These are phyloP conservation scores for Protomyctophum bolini DNA, from an alignment of 2,113 vertebrate genomes.

Conservation along the genomic window DNA sequence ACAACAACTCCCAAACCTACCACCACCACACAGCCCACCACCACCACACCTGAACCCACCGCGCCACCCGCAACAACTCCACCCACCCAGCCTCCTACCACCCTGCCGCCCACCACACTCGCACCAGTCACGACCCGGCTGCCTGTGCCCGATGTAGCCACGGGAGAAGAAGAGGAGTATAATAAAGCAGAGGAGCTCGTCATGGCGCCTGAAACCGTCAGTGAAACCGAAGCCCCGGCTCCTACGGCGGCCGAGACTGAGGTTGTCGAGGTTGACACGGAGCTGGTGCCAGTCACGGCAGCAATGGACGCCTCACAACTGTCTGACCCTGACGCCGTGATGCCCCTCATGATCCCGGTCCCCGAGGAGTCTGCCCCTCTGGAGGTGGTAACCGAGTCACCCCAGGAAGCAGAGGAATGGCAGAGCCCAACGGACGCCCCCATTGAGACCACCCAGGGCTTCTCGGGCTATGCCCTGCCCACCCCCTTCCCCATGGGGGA, in stretches of 20 bases:
- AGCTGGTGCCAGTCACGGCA: slow-evolving; percentile 44
- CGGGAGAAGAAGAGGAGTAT: slow-evolving; percentile 13
- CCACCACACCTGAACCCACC: slow-evolving; percentile 16
- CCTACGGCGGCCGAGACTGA: slow-evolving; percentile 24
- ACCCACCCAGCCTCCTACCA: slow-evolving; percentile 39
- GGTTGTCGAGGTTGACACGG: slow-evolving; percentile 2
- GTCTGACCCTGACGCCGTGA: slow-evolving; percentile 42
- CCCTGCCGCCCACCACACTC: slow-evolving; percentile 8
- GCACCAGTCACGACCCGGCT: neutral
- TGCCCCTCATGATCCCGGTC: slow-evolving; percentile 47
- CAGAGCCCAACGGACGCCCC: slow-evolving; percentile 57
- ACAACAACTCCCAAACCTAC: too few species aligned
- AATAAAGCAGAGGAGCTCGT: slow-evolving; percentile 21
- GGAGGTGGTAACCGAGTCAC: slow-evolving; percentile 55
- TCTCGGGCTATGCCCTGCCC: slow-evolving; percentile 59
- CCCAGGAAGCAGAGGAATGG: slow-evolving; percentile 55
- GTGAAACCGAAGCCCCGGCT: neutral
- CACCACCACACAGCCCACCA: slow-evolving; percentile 38
- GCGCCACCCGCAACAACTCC: slow-evolving; percentile 33
- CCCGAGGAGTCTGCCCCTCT: slow-evolving; percentile 23
- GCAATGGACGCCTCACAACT: slow-evolving; percentile 29
- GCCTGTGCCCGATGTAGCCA: slow-evolving; percentile 29
- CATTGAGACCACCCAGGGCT: slow-evolving; percentile 51
- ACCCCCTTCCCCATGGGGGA: slow-evolving; percentile 60
- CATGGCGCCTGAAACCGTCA: slow-evolving; percentile 17